Conservation (phyloP, 2,888 invertebrate species). For the Tenthredo mesomela region DNA sequence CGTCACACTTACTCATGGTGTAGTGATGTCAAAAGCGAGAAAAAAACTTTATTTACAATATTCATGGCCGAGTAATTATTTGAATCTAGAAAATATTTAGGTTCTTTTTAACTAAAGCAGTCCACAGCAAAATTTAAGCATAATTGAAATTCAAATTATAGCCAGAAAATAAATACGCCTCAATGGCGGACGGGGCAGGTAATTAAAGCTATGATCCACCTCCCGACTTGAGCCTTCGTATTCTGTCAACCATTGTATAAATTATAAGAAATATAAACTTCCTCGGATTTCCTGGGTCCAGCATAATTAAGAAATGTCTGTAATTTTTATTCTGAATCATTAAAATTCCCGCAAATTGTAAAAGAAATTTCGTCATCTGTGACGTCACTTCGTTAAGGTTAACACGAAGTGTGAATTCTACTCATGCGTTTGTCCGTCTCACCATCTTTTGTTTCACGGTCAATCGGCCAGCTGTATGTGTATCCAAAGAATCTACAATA, state of each 20-base stretch:
- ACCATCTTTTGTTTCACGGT: background rate
- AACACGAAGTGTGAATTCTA: background rate
- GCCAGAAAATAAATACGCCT: background rate
- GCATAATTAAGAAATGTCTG: background rate
- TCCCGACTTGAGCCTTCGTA: background rate
- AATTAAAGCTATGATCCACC: background rate
- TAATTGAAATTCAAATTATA: background rate
- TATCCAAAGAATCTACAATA: slow-evolving; percentile 6
- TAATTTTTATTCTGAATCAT: background rate
- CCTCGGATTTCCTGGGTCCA: background rate
- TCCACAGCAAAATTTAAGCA: background rate
- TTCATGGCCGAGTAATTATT: background rate
- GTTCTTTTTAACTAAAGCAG: background rate
- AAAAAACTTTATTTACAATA: background rate
- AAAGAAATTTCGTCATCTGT: background rate
- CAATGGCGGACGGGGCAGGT: background rate
- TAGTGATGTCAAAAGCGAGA: background rate
- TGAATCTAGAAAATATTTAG: background rate
- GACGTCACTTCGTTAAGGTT: background rate
- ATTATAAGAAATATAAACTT: background rate
- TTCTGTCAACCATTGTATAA: background rate
- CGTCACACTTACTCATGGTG: background rate
- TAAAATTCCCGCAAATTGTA: background rate
- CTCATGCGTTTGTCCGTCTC: background rate
- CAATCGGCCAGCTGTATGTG: background rate